phyloP scores from a whole-genome alignment of 92 coral and sea anemone genomes.

The Palythoa grandis region DNA sequence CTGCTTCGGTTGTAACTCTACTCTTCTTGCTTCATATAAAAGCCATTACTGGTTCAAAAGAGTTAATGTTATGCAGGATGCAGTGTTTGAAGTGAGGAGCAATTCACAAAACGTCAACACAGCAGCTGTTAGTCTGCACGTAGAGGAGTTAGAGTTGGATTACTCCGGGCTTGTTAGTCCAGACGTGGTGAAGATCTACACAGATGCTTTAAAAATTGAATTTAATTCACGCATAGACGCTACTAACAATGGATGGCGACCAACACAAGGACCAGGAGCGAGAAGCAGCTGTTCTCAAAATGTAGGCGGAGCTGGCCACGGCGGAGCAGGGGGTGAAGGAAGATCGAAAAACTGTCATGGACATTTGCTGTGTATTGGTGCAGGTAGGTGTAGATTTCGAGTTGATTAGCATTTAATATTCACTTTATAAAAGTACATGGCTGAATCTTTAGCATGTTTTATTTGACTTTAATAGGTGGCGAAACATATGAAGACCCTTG shows the following conservation, averaged over 20 bases:
- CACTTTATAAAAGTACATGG: not conserved
- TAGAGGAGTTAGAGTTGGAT: conserved; percentile 44
- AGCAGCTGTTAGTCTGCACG: conserved; percentile 45
- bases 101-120: conserved; percentile 47
- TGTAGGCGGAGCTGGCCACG: conserved; percentile 69
- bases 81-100: conserved; percentile 56
- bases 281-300: conserved; percentile 37
- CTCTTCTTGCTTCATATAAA: conserved; percentile 41
- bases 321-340: conserved; percentile 70
- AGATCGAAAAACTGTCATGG: conserved; percentile 19
- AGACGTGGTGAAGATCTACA: conserved; percentile 52
- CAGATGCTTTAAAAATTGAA: conserved; percentile 55
- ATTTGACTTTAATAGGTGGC: conserved; percentile 32
- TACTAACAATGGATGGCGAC: conserved; percentile 56
- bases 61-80: conserved; percentile 59
- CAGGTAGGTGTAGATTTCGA: not conserved
- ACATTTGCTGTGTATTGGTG: not conserved
- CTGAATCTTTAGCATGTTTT: not conserved
- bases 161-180: conserved; percentile 48
- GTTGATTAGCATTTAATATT: no score
- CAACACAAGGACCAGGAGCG: conserved; percentile 56
- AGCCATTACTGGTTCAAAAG: conserved; percentile 62
- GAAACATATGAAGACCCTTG: conserved; percentile 61
- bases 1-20: no score
- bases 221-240: conserved; percentile 61